Base-by-base conservation (phyloP, 2,113 vertebrate genomes). In the Gymnarchus niloticus region DNA sequence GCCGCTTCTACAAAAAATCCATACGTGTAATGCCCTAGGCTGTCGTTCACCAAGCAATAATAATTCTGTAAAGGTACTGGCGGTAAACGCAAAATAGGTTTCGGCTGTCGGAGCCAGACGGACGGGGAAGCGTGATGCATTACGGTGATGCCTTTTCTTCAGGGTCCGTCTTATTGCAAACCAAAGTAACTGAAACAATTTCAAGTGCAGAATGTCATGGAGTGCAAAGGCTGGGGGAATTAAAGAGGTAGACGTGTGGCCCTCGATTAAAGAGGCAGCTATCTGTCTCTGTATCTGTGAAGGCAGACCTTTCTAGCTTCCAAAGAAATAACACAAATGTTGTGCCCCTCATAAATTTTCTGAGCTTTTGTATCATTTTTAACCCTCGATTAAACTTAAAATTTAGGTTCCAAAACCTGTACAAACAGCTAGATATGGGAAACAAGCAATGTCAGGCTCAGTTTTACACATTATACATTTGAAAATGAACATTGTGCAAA, bases 151-250 rank as follows among this genome's bases (percentile, higher is more conserved):
- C 83, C 76, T 87, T 52, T 89, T 86, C 85, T 81, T 88, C 87
- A 61, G 69, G 37, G 48, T 69, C 56, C 46, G 61, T 86, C 81
- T 82, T 46, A 80, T 84, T 88, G 87, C 85, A 89, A 89, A 86
- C 88, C 78, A 88, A 87, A 88, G 89, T 90, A 87, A 91, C 81
- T 87, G 51, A 87, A 88, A 76, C 88, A 91, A 85, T 88, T 86
- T 88, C 91, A 86, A 82, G 84, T 90, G 92, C 86, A 91, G 91
- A 94, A 93, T 94, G 92, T 93, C 91, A 93, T 92, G 88, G 90
- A n/a, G 65, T 17, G 65, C 65, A 33, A 41, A 85, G 61, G 87
- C 88, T 44, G 83, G 49, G 84, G 85, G 57, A 37, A 73, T 73
- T 73, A 73, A 41, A 87, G 76, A 85, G 57, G 77, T 52, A 81